These are phyloP conservation scores for Ophiodon elongatus DNA, from an alignment of 2,113 vertebrate species.

Conservation along the genomic window DNA sequence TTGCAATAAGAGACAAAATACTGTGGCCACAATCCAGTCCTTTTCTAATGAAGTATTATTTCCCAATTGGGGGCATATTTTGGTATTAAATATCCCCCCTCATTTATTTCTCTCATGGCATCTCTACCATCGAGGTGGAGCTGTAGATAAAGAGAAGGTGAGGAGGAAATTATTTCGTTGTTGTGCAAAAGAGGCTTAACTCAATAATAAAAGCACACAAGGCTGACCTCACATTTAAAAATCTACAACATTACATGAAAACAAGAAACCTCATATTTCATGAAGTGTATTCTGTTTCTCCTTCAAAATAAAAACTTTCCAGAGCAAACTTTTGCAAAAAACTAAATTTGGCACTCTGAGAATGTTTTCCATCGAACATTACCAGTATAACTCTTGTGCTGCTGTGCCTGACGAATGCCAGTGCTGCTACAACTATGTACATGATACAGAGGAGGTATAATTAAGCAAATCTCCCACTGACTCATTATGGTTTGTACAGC, in stretches of 20 bases:
- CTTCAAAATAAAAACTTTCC: not conserved
- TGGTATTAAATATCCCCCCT: not conserved
- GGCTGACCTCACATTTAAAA: not conserved
- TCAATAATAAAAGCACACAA: not conserved
- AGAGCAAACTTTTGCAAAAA: not conserved
- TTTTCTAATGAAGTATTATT: not conserved
- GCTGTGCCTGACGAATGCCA: slow-evolving; percentile 32
- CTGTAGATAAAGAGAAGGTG: not conserved
- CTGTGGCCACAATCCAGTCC: not conserved
- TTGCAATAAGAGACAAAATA: not conserved
- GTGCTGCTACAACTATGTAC: slow-evolving; percentile 8
- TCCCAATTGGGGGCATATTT: not conserved
- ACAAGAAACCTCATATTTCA: not conserved
- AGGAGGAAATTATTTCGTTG: not conserved
- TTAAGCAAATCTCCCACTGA: slow-evolving; percentile 70
- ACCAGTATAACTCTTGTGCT: not conserved
- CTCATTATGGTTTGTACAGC: slow-evolving; percentile 68
- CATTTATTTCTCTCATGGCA: not conserved
- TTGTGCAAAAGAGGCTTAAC: not conserved
- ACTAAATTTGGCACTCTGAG: not conserved
- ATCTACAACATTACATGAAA: not conserved
- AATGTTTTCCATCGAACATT: not conserved
- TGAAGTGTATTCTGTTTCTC: not conserved
- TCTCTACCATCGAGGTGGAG: not conserved
- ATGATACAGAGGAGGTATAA: slow-evolving; percentile 65